phyloP scores from a whole-genome alignment of 2,888 invertebrate genomes.

The Chloromyia formosa region DNA sequence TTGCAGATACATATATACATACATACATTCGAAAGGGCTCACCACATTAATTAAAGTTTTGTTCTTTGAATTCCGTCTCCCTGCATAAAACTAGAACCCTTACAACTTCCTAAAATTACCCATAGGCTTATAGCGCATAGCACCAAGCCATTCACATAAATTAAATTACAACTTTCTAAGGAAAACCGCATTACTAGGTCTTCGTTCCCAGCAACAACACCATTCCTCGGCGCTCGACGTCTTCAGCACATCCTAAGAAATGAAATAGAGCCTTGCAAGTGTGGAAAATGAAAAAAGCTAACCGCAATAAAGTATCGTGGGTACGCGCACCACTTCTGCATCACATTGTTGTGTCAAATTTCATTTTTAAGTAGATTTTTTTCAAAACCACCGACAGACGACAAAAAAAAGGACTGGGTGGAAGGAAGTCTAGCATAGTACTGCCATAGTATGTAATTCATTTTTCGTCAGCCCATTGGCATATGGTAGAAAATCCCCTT shows the following conservation, averaged over 20 bases:
- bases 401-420: background rate
- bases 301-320: constrained; percentile 28
- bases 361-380: constrained; percentile 31
- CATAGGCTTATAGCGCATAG: constrained; percentile 28
- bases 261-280: no score
- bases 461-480: background rate
- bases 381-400: background rate
- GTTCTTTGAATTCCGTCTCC: constrained; percentile 16
- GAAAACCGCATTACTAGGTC: constrained; percentile 36
- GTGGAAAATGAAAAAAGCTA: constrained; percentile 28
- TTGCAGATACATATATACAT: no score
- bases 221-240: no score
- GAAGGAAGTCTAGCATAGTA: constrained; percentile 19
- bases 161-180: constrained; percentile 37
- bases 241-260: no score
- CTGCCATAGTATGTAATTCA: constrained; percentile 12
- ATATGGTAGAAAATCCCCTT: no score
- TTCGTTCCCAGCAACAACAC: background rate
- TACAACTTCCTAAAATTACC: constrained; percentile 31
- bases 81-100: constrained; percentile 7
- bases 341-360: constrained; percentile 40
- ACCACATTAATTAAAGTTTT: constrained; percentile 36
- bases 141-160: constrained; percentile 22
- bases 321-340: constrained; percentile 5
- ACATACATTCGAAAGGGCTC: background rate